These are phyloP conservation scores for Cyprinodon tularosa DNA, from an alignment of 2,113 vertebrate genomes.

Conservation along the genomic window DNA sequence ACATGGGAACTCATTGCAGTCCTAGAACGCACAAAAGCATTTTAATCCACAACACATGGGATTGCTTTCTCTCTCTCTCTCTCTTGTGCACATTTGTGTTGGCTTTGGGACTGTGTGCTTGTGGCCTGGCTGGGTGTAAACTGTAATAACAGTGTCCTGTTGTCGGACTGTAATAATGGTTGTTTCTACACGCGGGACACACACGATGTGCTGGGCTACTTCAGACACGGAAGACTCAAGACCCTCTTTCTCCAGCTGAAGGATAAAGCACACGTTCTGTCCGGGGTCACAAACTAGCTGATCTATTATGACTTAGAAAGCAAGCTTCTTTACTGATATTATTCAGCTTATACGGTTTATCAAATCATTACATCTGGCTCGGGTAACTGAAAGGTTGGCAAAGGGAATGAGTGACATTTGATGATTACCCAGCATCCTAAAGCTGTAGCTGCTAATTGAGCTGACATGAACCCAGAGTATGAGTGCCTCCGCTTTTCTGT, in stretches of 20 bases:
- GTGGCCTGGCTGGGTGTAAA: conserved; percentile 33
- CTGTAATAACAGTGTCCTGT: conserved; percentile 58
- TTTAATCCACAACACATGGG: conserved; percentile 69
- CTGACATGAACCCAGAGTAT: too few relatives aligned
- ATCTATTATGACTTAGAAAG: neutral
- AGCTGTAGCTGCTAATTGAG: too few relatives aligned
- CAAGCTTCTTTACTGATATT: neutral
- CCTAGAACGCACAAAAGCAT: conserved; percentile 41
- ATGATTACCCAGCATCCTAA: too few relatives aligned
- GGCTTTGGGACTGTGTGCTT: conserved; percentile 17
- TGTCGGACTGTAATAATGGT: conserved; percentile 50
- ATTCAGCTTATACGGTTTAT: neutral
- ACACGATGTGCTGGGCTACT: neutral
- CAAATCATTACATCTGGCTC: too few relatives aligned
- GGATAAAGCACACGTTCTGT: neutral
- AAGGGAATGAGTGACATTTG: too few relatives aligned
- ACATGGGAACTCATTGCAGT: conserved; percentile 40
- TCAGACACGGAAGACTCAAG: neutral
- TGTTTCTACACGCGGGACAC: conserved; percentile 37
- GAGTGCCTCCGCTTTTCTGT: too few relatives aligned
- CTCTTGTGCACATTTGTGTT: conserved; percentile 9
- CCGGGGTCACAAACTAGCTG: neutral
- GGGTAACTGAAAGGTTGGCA: too few relatives aligned
- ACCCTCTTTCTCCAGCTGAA: neutral
- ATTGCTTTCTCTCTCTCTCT: conserved; percentile 36